Percentiles rank a stretch among this genome's conserved stretches.
Conservation (phyloP, 2,797 vertebrate species). For the Morus bassanus region DNA sequence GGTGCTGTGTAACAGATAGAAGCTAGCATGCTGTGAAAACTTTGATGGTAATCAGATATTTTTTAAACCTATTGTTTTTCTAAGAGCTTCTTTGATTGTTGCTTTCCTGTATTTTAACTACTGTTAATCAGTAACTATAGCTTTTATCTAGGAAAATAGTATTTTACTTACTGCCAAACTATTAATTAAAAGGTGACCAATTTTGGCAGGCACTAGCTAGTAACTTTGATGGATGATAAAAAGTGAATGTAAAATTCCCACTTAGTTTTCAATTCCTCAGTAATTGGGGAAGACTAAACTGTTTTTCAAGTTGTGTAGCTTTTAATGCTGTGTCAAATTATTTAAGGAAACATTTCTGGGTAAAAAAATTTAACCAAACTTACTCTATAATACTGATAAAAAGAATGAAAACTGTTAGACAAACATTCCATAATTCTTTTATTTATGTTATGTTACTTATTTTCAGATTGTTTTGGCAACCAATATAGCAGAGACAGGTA, state of each 20-base stretch:
- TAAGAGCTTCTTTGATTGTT: not conserved
- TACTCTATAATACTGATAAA: not conserved
- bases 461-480: conserved; percentile 97
- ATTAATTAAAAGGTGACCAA: not conserved
- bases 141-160: not conserved
- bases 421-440: not conserved
- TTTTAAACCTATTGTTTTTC: not conserved
- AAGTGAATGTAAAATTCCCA: not conserved
- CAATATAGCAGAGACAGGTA: conserved; percentile 97
- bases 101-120: not conserved
- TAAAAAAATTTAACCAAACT: not conserved
- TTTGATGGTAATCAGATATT: not conserved
- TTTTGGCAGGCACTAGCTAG: not conserved
- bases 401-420: not conserved
- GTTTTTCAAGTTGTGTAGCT: not conserved
- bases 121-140: not conserved
- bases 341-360: not conserved
- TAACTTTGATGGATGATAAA: not conserved
- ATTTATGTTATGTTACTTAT: not conserved
- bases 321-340: not conserved
- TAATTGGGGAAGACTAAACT: not conserved
- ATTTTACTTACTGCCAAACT: not conserved
- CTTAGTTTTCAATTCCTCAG: not conserved
- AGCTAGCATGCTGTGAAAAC: not conserved
- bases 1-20: not conserved